phyloP scores from a whole-genome alignment of 2,888 invertebrate genomes.

The Poecilobothrus nobilitatus region DNA sequence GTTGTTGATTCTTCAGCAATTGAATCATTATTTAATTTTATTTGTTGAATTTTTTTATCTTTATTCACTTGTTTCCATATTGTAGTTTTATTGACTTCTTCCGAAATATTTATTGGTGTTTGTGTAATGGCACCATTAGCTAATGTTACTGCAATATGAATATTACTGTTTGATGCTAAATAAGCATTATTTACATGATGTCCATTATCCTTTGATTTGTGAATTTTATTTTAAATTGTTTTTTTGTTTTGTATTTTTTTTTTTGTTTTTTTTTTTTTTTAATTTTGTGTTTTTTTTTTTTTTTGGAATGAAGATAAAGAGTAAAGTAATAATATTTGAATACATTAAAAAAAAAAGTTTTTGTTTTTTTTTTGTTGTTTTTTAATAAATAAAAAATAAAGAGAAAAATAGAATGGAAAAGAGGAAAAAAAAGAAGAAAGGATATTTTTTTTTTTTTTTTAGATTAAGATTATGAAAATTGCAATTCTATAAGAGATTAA shows the following conservation, averaged over 20 bases:
- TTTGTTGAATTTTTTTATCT: conserved; percentile 32
- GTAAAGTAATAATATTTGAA: no score
- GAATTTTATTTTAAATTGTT: conserved; percentile 14
- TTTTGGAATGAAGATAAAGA: not conserved
- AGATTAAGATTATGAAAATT: no score
- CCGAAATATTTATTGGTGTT: conserved; percentile 79
- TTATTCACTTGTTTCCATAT: conserved; percentile 90
- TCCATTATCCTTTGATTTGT: conserved; percentile 31
- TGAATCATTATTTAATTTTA: conserved; percentile 6
- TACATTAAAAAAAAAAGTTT: no score
- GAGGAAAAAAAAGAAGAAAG: no score
- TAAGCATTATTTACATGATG: conserved; percentile 34
- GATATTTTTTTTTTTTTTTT: no score
- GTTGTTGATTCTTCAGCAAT: not conserved
- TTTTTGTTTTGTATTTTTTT: conserved; percentile 13
- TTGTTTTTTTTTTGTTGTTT: no score
- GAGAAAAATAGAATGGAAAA: no score
- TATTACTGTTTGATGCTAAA: conserved; percentile 43
- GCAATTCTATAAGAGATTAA: no score
- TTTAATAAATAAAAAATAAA: no score
- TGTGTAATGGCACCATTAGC: conserved; percentile 81
- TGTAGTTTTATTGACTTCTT: conserved; percentile 86
- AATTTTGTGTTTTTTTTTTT: conserved; percentile 12
- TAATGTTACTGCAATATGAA: conserved; percentile 68
- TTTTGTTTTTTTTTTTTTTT: conserved; percentile 14